These are phyloP conservation scores for Trogon surrucura DNA, from an alignment of 2,113 vertebrate species.

Conservation along the genomic window DNA sequence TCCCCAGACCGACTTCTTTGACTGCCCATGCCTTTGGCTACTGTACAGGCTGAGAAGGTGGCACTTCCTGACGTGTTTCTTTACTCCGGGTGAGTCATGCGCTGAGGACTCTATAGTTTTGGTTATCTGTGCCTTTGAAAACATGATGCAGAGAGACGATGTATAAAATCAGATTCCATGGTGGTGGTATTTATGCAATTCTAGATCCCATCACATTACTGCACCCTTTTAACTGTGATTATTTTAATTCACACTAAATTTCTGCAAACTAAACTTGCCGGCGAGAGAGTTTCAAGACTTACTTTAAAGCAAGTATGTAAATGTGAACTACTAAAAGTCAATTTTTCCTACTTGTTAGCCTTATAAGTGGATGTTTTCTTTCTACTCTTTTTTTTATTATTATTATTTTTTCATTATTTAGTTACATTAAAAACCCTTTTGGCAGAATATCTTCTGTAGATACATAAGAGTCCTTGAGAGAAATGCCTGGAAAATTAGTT, in stretches of 20 bases:
- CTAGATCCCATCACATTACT: neutral
- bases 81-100: neutral
- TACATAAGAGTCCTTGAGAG: slow-evolving; percentile 63
- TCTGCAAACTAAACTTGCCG: neutral
- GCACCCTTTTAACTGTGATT: neutral
- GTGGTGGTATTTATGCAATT: neutral
- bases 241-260: neutral
- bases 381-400: too few relatives aligned
- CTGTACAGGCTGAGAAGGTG: neutral
- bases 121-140: neutral
- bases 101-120: neutral
- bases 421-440: slow-evolving; percentile 56
- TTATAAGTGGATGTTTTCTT: neutral
- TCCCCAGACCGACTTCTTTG: neutral
- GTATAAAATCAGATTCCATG: neutral
- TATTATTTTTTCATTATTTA: neutral
- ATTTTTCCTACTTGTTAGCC: neutral
- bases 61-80: neutral
- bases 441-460: slow-evolving; percentile 42
- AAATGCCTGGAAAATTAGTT: slow-evolving; percentile 81
- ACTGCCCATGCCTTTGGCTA: neutral
- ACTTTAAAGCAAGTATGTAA: neutral
- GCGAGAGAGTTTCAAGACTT: neutral
- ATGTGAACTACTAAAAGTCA: neutral
- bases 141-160: neutral